phyloP scores from a whole-genome alignment of 2,888 invertebrate genomes.

The Limnephilus rhombicus region DNA sequence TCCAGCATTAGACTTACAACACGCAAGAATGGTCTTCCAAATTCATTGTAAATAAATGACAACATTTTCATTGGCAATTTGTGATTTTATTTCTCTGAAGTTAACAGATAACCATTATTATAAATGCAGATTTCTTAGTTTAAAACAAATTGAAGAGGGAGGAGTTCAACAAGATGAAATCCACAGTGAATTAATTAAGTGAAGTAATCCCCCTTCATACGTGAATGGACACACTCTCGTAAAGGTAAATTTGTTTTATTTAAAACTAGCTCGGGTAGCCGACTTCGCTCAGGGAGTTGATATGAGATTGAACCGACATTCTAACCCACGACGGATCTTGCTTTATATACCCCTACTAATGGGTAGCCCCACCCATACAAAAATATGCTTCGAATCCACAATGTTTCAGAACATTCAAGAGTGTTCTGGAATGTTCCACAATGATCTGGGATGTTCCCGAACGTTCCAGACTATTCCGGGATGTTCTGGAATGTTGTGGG shows the following conservation, averaged over 20 bases:
- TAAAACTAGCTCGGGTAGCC: too few relatives aligned
- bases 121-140: background rate
- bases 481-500: too few relatives aligned
- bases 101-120: background rate
- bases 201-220: background rate
- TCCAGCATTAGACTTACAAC: background rate
- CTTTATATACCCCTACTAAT: too few relatives aligned
- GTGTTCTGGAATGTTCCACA: too few relatives aligned
- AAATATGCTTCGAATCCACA: too few relatives aligned
- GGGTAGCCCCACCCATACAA: too few relatives aligned
- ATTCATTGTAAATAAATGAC: conserved; percentile 44
- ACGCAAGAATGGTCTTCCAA: conserved; percentile 43
- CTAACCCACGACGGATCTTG: too few relatives aligned
- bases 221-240: background rate
- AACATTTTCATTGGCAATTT: conserved; percentile 42
- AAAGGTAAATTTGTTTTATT: background rate
- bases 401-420: too few relatives aligned
- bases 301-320: too few relatives aligned
- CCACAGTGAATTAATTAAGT: background rate
- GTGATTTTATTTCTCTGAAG: conserved; percentile 30
- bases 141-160: background rate
- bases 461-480: too few relatives aligned
- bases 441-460: too few relatives aligned
- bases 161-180: background rate
- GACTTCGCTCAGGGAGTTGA: too few relatives aligned